These are phyloP conservation scores for Boloria selene DNA, from an alignment of 2,888 invertebrate genomes.

Conservation along the genomic window DNA sequence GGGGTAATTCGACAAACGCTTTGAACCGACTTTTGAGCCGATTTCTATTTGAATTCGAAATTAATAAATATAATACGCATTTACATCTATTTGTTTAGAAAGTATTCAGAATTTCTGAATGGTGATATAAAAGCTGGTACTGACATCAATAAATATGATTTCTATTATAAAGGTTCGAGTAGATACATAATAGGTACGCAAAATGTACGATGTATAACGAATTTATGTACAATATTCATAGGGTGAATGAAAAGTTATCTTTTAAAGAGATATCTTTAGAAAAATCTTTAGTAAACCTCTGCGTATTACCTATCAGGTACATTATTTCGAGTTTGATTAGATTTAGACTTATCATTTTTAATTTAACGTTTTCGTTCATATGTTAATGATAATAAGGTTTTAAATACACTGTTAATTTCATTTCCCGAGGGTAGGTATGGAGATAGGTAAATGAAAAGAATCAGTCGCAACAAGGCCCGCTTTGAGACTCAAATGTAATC, in stretches of 20 bases:
- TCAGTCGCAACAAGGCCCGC: slow-evolving; percentile 64
- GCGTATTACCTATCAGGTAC: neutral
- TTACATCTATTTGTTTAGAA: slow-evolving; percentile 33
- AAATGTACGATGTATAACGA: too few species aligned
- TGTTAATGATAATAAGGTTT: slow-evolving; percentile 15
- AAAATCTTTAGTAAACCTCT: neutral
- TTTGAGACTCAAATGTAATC: slow-evolving; percentile 74
- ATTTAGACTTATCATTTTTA: neutral
- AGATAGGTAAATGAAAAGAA: slow-evolving; percentile 68
- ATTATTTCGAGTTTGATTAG: slow-evolving; percentile 1
- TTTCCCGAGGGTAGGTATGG: slow-evolving; percentile 50
- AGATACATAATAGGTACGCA: neutral
- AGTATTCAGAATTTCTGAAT: slow-evolving; percentile 9
- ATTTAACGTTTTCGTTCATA: neutral
- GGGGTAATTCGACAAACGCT: slow-evolving; percentile 68
- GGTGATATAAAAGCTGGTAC: neutral
- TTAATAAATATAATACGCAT: slow-evolving; percentile 43
- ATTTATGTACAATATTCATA: too few species aligned
- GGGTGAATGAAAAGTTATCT: neutral
- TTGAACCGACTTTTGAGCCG: slow-evolving; percentile 51
- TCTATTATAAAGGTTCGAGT: neutral
- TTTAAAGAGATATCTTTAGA: neutral
- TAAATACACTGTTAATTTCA: slow-evolving; percentile 12
- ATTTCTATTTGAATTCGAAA: slow-evolving; percentile 51
- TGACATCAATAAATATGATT: neutral